Evolutionary conservation across 1,140 invertebrate species (phyloP).

Genomic region (Anastrepha obliqua): DNA sequence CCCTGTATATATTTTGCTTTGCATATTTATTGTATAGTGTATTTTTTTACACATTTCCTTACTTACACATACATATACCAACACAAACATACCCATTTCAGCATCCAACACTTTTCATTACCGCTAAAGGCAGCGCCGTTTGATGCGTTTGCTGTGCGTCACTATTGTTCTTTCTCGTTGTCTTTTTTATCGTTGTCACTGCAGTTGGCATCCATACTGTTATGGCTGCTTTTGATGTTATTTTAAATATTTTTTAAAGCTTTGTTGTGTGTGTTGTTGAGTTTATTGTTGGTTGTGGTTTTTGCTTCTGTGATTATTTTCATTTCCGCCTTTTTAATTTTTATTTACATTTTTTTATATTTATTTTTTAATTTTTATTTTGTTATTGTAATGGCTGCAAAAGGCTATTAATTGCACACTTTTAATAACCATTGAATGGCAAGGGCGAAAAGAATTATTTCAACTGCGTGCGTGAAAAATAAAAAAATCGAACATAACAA

Average conservation of each 20-base stretch:
- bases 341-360: no score
- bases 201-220: neutral
- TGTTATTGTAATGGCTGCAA: neutral
- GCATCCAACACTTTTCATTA: no score
- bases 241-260: slow-evolving; percentile 41
- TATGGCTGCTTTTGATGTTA: neutral
- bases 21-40: no score
- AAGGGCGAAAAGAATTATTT: neutral
- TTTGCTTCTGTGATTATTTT: neutral
- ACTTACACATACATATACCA: no score
- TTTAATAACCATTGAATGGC: slow-evolving; percentile 23
- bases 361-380: neutral
- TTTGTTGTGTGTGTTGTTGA: neutral
- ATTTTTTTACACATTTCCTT: no score
- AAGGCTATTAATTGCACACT: slow-evolving; percentile 1
- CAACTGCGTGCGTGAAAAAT: neutral
- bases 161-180: neutral
- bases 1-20: no score
- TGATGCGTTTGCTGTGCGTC: neutral
- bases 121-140: neutral
- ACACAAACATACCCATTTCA: no score
- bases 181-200: neutral
- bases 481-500: neutral
- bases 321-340: neutral
- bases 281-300: neutral